Evolutionary conservation across 2,797 vertebrate species (phyloP).

Genomic region (Lithobates sylvaticus): DNA sequence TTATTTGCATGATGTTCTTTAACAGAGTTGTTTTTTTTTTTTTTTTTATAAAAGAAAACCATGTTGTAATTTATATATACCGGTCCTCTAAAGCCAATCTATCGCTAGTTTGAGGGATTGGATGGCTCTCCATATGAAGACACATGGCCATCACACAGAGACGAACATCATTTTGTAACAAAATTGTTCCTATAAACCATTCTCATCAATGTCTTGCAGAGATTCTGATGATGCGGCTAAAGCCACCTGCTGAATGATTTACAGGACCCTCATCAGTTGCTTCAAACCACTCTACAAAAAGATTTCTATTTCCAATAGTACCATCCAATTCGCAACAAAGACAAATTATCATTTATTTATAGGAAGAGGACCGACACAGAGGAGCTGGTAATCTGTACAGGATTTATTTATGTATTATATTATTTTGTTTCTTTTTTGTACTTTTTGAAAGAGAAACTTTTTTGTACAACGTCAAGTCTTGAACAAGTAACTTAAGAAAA

Average conservation of each 20-base stretch:
- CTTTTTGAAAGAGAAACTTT: too few relatives aligned
- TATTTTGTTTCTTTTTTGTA: too few relatives aligned
- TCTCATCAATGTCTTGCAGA: constrained; percentile 38
- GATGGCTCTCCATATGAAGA: background rate
- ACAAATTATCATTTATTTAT: too few relatives aligned
- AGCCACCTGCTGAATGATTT: constrained; percentile 28
- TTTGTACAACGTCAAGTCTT: too few relatives aligned
- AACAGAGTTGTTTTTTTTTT: too few relatives aligned
- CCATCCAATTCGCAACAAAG: background rate
- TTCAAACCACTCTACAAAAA: constrained; percentile 18
- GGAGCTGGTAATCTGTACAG: background rate
- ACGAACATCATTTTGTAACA: constrained; percentile 30
- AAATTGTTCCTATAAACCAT: constrained; percentile 40
- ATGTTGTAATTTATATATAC: too few relatives aligned
- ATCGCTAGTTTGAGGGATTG: background rate
- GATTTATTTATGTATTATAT: background rate
- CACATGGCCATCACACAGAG: background rate
- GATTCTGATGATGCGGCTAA: constrained; percentile 13
- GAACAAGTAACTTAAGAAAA: too few relatives aligned
- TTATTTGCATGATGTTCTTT: too few relatives aligned
- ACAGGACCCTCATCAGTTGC: constrained; percentile 14
- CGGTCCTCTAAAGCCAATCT: too few relatives aligned
- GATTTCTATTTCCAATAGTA: background rate
- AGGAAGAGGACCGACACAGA: too few relatives aligned
- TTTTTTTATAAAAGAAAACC: too few relatives aligned